Conservation (phyloP, 1,140 invertebrate species). For the Drosophila busckii region DNA sequence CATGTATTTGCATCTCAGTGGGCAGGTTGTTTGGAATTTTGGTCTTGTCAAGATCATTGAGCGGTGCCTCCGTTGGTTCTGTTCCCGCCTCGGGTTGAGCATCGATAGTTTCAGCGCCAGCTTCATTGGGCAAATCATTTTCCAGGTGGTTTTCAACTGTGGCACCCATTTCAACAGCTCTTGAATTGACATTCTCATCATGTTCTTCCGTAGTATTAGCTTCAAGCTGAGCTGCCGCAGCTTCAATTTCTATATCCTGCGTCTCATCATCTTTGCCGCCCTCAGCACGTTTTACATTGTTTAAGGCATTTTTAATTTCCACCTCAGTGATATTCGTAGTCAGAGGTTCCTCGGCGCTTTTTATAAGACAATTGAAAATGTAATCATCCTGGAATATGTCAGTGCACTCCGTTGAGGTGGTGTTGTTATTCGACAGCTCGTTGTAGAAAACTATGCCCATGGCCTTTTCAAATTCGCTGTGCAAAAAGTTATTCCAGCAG, state of each 20-base stretch:
- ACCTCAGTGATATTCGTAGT: conserved; percentile 13
- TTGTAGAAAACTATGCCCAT: conserved; percentile 83
- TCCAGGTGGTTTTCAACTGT: conserved; percentile 30
- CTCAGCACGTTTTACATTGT: conserved; percentile 38
- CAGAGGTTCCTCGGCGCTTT: conserved; percentile 13
- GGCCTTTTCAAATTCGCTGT: conserved; percentile 89
- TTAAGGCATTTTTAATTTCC: conserved; percentile 45
- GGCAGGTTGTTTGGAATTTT: conserved; percentile 39
- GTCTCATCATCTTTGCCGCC: conserved; percentile 21
- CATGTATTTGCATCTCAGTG: conserved; percentile 74
- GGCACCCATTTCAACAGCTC: neutral
- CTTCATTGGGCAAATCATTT: conserved; percentile 8
- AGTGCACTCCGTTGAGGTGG: conserved; percentile 41
- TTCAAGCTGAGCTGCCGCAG: conserved; percentile 29
- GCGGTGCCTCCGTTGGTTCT: conserved; percentile 24
- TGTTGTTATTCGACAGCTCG: conserved; percentile 54
- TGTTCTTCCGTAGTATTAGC: neutral
- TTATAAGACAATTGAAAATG: conserved; percentile 33
- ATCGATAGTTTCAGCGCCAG: conserved; percentile 10
- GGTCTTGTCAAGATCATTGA: conserved; percentile 59
- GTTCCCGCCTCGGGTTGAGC: conserved; percentile 3
- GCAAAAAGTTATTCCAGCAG: conserved; percentile 92
- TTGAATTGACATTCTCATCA: conserved; percentile 2
- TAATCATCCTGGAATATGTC: conserved; percentile 38
- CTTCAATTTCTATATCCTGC: conserved; percentile 30